Conservation (phyloP, 1,140 invertebrate genomes). For the Leptinotarsa undecemlineata region DNA sequence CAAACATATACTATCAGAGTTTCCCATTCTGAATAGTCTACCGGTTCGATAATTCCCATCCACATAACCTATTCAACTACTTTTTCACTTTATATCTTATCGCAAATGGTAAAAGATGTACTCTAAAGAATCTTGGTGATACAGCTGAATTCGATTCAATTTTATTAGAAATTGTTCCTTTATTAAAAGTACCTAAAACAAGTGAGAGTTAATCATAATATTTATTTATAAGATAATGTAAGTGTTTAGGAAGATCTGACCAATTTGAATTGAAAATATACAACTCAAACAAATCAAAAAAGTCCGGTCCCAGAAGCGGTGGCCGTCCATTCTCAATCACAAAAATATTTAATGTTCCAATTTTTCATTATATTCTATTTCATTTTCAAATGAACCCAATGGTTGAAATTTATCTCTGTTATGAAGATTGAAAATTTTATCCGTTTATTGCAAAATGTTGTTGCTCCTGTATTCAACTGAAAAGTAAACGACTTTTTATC, state of each 20-base stretch:
- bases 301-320: not conserved
- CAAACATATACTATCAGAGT: no score
- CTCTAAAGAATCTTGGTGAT: slow-evolving; percentile 11
- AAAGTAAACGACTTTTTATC: no score
- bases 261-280: not conserved
- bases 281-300: not conserved
- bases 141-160: slow-evolving; percentile 4
- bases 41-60: no score
- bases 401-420: no score
- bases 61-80: no score
- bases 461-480: no score
- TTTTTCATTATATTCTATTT: no score
- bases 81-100: not conserved
- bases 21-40: no score
- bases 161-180: not conserved
- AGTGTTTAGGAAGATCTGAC: not conserved
- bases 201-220: not conserved
- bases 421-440: no score
- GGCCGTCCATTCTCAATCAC: not conserved
- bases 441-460: no score
- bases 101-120: slow-evolving; percentile 2
- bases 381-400: no score
- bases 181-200: slow-evolving; percentile 6
- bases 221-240: not conserved
- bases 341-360: not conserved